Base-by-base conservation (phyloP, 1,140 invertebrate genomes). In the Diabrotica virgifera region DNA sequence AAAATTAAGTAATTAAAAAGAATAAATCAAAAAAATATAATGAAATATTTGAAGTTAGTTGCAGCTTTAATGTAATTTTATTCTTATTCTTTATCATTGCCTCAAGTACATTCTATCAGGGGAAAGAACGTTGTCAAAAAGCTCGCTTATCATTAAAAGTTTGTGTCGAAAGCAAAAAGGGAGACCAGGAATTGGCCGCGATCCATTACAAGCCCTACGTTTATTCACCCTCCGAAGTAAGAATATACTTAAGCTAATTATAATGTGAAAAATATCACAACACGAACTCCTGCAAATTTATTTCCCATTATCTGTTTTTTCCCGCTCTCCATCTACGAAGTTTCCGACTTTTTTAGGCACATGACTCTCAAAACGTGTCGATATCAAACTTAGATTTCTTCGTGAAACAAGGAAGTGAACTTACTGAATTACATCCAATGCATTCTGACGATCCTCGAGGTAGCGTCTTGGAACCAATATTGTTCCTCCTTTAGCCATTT, bases 341-440 rank as follows among this genome's bases (percentile, higher is more conserved):
- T 77, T 78, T 70, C 67, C 72, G 69, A 65, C 65, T 71, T 74
- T 77, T 78, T 77, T 70, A 66, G 62, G 71, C 67, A 70, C 74
- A 76, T 78, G 76, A 77, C 70, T 77, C 76, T 75, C 65, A 54
- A 64, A 71, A 74, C 73, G 72, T 70, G 70, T 77, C 75, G 75
- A 75, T 76, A 77, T 76, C 77, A 73, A 78, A 78, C 75, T 75
- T 77, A 79, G 76, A 79, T 79, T 78, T n/a, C n/a, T n/a, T n/a
- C n/a, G n/a, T n/a, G n/a, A n/a, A n/a, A n/a, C n/a, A n/a, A n/a
- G n/a, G n/a, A n/a, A n/a, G n/a, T n/a, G n/a, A n/a, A n/a, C n/a
- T n/a, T n/a, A n/a, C n/a, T n/a, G n/a, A n/a, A n/a, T n/a, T n/a
- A n/a, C n/a, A n/a, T n/a, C n/a, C n/a, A n/a, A n/a, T n/a, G n/a